A percentile compares a stretch with the other conserved stretches of the same genome.
Evolutionary conservation across 2,888 invertebrate genomes (phyloP).

Genomic region (Drosophila dives): DNA sequence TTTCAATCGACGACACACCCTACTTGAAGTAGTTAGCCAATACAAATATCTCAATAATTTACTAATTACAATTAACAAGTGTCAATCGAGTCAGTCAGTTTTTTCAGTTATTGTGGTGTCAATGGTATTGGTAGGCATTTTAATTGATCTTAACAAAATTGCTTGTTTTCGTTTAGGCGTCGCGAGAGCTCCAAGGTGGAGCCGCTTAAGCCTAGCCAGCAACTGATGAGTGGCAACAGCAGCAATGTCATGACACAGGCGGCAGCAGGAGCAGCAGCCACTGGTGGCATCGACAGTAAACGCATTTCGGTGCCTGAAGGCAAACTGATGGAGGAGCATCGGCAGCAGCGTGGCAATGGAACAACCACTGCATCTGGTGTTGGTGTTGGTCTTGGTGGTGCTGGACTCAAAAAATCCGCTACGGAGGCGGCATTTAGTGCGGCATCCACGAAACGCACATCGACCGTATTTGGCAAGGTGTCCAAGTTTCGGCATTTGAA

Average conservation of each 20-base stretch:
- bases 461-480: slow-evolving; percentile 94
- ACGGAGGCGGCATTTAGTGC: slow-evolving; percentile 82
- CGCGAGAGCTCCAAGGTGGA: slow-evolving; percentile 87
- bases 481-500: slow-evolving; percentile 97
- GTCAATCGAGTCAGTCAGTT: background rate
- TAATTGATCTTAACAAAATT: background rate
- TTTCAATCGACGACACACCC: background rate
- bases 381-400: slow-evolving; percentile 14
- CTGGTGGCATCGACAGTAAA: slow-evolving; percentile 71
- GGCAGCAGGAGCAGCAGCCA: background rate
- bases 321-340: slow-evolving; percentile 81
- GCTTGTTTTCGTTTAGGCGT: slow-evolving; percentile 85
- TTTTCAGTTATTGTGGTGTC: background rate
- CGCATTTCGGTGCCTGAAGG: slow-evolving; percentile 83
- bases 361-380: background rate
- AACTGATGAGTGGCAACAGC: slow-evolving; percentile 86
- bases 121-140: background rate
- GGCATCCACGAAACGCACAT: slow-evolving; percentile 92
- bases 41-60: no score
- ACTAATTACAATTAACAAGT: background rate
- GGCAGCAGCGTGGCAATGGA: slow-evolving; percentile 83
- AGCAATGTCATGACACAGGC: slow-evolving; percentile 32
- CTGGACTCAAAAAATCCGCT: slow-evolving; percentile 85
- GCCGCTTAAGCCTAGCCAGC: slow-evolving; percentile 68
- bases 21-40: background rate